Evolutionary conservation across 2,113 vertebrate genomes (phyloP).

Genomic region (Malurus elegans): DNA sequence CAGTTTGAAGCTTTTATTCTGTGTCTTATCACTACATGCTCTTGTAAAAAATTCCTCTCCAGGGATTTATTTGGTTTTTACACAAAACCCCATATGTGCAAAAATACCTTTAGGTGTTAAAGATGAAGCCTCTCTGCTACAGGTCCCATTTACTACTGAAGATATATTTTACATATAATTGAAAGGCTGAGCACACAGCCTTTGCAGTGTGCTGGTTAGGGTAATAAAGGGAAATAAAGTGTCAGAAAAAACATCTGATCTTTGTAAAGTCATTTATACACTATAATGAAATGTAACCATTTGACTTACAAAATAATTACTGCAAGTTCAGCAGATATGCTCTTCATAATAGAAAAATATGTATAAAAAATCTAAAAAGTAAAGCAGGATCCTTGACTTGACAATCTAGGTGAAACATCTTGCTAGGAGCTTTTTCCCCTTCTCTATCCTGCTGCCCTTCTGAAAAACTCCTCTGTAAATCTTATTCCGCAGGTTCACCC

Average conservation of each 20-base stretch:
- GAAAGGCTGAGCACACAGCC: neutral
- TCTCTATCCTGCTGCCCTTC: neutral
- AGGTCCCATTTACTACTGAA: neutral
- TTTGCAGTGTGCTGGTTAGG: neutral
- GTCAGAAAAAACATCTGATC: neutral
- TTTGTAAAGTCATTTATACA: neutral
- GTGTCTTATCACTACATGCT: neutral
- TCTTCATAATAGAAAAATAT: neutral
- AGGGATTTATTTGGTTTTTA: neutral
- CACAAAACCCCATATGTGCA: neutral
- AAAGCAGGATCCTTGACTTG: neutral
- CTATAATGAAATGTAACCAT: neutral
- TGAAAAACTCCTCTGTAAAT: neutral
- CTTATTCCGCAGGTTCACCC: neutral
- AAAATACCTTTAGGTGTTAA: neutral
- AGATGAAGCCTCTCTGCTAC: neutral
- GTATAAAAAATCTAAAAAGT: neutral
- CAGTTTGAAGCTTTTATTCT: neutral
- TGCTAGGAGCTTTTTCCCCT: fast-evolving
- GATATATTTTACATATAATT: neutral
- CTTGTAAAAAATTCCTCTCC: neutral
- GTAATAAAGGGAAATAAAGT: neutral
- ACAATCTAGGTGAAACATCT: neutral
- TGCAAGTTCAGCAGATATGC: neutral
- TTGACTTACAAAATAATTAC: neutral